Conservation (phyloP, 2,888 invertebrate species). For the Ormyrus nitidulus region DNA sequence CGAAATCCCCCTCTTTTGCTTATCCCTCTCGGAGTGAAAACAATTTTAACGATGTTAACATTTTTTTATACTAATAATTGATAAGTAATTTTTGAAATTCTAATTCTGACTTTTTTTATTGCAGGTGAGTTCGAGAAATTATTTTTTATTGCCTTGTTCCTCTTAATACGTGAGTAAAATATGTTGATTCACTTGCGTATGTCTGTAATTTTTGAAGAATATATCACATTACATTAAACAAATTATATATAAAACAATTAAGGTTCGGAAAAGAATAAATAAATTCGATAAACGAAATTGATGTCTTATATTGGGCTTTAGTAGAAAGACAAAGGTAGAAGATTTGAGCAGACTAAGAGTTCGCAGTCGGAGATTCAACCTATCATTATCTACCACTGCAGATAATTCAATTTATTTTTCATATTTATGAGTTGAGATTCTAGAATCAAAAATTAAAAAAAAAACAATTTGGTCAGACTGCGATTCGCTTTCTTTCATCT, state of each 20-base stretch:
- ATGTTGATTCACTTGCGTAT: too few relatives aligned
- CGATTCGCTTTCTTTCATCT: constrained; percentile 9
- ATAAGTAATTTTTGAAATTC: background rate
- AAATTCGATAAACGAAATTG: constrained; percentile 23
- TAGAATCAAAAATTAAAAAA: constrained; percentile 33
- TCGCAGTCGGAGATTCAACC: constrained; percentile 61
- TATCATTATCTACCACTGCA: constrained; percentile 65
- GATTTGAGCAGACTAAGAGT: constrained; percentile 55
- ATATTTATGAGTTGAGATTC: constrained; percentile 61
- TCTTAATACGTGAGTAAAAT: background rate
- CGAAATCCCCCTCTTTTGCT: background rate
- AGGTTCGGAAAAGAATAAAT: too few relatives aligned
- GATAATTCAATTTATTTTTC: constrained; percentile 70
- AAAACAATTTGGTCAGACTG: constrained; percentile 16
- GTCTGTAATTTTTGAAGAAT: too few relatives aligned
- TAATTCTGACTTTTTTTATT: constrained; percentile 16
- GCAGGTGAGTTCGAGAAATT: constrained; percentile 20
- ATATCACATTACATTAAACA: too few relatives aligned
- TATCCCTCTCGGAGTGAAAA: background rate
- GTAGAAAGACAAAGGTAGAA: constrained; percentile 33
- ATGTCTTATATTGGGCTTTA: constrained; percentile 14
- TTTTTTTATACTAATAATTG: background rate
- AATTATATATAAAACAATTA: too few relatives aligned
- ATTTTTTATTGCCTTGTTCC: background rate
- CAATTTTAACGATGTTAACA: too few relatives aligned